phyloP scores from a whole-genome alignment of 2,797 vertebrate species.

The Leptatherina wallacei region DNA sequence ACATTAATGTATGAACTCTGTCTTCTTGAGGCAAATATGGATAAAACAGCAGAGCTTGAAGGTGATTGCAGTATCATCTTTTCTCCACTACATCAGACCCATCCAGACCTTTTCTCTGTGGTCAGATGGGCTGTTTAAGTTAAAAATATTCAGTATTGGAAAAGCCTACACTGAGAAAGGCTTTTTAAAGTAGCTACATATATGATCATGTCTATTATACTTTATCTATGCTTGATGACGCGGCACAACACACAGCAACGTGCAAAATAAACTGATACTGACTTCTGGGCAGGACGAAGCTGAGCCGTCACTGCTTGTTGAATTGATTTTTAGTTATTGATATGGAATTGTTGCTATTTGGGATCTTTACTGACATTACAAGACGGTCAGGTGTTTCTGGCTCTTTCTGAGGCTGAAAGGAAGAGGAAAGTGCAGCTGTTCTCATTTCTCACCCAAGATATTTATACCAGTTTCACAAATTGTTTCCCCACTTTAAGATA shows the following conservation, averaged over 20 bases:
- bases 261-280: not conserved
- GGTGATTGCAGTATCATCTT: too few species aligned
- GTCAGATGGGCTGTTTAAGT: too few species aligned
- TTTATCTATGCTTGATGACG: not conserved
- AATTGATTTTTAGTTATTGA: not conserved
- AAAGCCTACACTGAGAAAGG: too few species aligned
- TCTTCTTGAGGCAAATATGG: too few species aligned
- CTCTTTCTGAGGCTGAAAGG: not conserved
- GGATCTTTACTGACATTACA: conserved; percentile 4
- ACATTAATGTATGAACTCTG: too few species aligned
- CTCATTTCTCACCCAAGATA: conserved; percentile 38
- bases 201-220: not conserved
- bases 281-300: too few species aligned
- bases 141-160: too few species aligned
- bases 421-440: not conserved
- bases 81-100: too few species aligned
- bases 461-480: conserved; percentile 41
- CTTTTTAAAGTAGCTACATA: not conserved
- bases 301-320: not conserved
- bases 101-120: too few species aligned
- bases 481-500: conserved; percentile 37
- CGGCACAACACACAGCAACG: not conserved
- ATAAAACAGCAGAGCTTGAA: too few species aligned
- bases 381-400: conserved; percentile 11
- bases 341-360: not conserved